Conservation (phyloP, 2,113 vertebrate genomes). For the Eretmochelys imbricata region DNA sequence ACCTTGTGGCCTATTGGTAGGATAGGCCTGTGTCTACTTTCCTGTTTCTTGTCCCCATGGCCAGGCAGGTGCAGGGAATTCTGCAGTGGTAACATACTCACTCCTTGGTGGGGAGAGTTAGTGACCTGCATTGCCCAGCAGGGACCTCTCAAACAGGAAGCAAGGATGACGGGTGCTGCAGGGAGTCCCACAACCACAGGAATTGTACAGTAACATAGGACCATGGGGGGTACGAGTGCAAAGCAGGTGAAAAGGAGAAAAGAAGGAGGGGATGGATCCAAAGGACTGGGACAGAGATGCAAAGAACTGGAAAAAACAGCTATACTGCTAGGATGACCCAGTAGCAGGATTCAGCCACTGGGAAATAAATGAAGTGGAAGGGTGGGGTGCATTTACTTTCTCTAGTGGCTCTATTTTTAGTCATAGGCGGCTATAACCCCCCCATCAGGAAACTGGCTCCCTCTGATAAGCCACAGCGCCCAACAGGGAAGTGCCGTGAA, state of each 20-base stretch:
- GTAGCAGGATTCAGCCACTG: neutral
- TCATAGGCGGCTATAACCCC: rapidly evolving
- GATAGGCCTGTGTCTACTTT: neutral
- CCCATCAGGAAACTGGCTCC: neutral
- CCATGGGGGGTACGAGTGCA: rapidly evolving
- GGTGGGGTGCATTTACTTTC: neutral
- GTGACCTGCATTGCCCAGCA: neutral
- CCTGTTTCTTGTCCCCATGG: neutral
- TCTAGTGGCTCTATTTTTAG: neutral
- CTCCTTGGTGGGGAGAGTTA: neutral
- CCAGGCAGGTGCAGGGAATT: neutral
- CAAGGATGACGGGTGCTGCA: neutral
- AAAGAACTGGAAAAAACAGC: neutral
- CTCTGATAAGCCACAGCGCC: neutral
- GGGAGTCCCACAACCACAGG: neutral
- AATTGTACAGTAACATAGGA: neutral
- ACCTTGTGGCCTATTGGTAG: neutral
- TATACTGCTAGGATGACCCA: neutral
- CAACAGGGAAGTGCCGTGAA: neutral
- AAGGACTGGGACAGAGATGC: neutral
- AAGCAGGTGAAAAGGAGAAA: neutral
- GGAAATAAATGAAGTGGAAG: neutral
- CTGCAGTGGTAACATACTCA: neutral
- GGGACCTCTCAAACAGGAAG: neutral
- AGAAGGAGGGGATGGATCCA: neutral